Conservation (phyloP, 2,888 invertebrate species). For the Lissocephala sabroskyi region DNA sequence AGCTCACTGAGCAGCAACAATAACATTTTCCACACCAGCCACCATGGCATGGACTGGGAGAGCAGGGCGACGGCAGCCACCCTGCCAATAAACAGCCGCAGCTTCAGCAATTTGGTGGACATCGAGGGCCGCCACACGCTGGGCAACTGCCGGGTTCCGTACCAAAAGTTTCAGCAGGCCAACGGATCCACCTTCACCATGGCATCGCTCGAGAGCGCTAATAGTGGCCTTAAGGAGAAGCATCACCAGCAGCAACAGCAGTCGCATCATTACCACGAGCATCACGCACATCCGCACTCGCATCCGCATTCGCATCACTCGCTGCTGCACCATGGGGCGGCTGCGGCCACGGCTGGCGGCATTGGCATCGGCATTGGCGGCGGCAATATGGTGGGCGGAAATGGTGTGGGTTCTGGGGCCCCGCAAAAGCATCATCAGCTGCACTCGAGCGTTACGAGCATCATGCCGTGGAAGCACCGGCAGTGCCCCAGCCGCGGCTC, state of each 20-base stretch:
- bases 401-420: slow-evolving; percentile 21
- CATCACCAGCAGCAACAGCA: slow-evolving; percentile 45
- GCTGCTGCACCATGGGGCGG: slow-evolving; percentile 30
- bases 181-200: slow-evolving; percentile 53
- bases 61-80: slow-evolving; percentile 24
- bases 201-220: slow-evolving; percentile 60
- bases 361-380: slow-evolving; percentile 37
- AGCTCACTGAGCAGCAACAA: slow-evolving; percentile 17
- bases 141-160: slow-evolving; percentile 53
- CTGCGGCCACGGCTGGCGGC: slow-evolving; percentile 16
- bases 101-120: slow-evolving; percentile 64
- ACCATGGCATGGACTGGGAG: slow-evolving; percentile 18
- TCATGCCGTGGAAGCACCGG: slow-evolving; percentile 73
- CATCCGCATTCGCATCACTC: slow-evolving; percentile 30
- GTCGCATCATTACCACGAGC: slow-evolving; percentile 46
- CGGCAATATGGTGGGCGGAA: slow-evolving; percentile 30
- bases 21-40: slow-evolving; percentile 27
- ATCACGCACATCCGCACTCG: slow-evolving; percentile 35
- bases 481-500: slow-evolving; percentile 72
- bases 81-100: slow-evolving; percentile 58
- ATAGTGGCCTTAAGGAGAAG: slow-evolving; percentile 69
- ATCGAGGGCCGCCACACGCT: slow-evolving; percentile 46
- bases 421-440: slow-evolving; percentile 66
- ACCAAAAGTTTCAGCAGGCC: slow-evolving; percentile 63
- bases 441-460: slow-evolving; percentile 67